These are phyloP conservation scores for Phaethon lepturus DNA, from an alignment of 2,113 vertebrate species.

Conservation along the genomic window DNA sequence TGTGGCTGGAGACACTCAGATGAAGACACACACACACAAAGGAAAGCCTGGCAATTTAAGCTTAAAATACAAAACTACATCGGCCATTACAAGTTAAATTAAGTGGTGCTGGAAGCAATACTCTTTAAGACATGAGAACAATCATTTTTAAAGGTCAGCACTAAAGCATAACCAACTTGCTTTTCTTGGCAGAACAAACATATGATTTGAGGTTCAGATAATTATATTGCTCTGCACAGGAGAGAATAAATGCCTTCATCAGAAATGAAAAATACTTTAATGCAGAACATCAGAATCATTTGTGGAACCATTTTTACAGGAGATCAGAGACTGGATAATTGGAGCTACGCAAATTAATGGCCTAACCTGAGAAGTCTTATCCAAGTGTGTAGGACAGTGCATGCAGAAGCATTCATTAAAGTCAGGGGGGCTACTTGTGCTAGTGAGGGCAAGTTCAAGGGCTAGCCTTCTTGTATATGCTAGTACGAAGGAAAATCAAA, in stretches of 20 bases:
- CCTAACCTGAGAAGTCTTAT: constrained; percentile 51
- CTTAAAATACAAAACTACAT: background rate
- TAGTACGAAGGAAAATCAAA: constrained; percentile 32
- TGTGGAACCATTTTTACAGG: constrained; percentile 43
- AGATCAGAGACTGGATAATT: constrained; percentile 64
- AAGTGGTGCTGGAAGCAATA: constrained; percentile 56
- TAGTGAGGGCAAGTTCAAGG: constrained; percentile 40
- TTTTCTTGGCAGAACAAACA: constrained; percentile 64
- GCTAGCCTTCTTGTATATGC: background rate
- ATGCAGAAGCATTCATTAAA: constrained; percentile 21
- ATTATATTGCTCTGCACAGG: constrained; percentile 44
- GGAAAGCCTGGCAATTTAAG: background rate
- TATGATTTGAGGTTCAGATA: constrained; percentile 58
- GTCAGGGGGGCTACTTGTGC: background rate
- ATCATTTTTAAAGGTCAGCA: constrained; percentile 65
- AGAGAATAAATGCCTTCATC: constrained; percentile 64
- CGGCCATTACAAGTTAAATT: constrained; percentile 34
- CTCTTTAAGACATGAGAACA: constrained; percentile 38
- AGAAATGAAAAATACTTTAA: constrained; percentile 57
- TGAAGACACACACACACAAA: background rate
- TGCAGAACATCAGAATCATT: constrained; percentile 58
- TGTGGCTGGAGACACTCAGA: background rate
- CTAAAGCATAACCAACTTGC: constrained; percentile 45
- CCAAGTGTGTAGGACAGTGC: constrained; percentile 6
- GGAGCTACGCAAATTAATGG: constrained; percentile 59